Conservation (phyloP, 2,113 vertebrate species). For the Nibea albiflora region DNA sequence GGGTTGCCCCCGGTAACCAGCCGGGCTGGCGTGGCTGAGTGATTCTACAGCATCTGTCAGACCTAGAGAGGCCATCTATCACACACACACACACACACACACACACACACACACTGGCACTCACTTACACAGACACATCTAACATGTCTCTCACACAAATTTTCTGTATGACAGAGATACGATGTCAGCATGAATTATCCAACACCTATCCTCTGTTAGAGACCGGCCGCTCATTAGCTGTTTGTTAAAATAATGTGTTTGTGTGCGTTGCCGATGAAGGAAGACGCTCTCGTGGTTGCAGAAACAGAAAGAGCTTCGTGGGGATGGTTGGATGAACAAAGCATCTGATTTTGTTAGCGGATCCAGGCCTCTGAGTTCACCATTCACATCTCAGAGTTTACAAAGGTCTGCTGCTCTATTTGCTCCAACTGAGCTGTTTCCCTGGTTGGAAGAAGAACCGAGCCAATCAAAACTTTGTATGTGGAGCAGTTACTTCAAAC, state of each 20-base stretch:
- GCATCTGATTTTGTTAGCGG: not conserved
- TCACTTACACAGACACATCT: constrained; percentile 14
- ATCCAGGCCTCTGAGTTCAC: not conserved
- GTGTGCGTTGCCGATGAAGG: not conserved
- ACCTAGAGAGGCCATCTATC: constrained; percentile 88
- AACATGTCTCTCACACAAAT: constrained; percentile 77
- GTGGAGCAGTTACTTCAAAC: too few relatives aligned
- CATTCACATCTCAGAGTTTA: not conserved
- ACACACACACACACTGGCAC: constrained; percentile 49
- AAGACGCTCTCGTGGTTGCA: not conserved
- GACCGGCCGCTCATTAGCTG: not conserved
- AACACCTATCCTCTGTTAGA: constrained; percentile 54
- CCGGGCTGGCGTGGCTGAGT: constrained; percentile 83
- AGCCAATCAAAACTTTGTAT: not conserved
- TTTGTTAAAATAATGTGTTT: too few relatives aligned
- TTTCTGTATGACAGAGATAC: constrained; percentile 83
- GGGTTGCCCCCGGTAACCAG: constrained; percentile 87
- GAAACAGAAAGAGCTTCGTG: not conserved
- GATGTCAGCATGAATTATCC: constrained; percentile 85
- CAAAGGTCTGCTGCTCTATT: not conserved
- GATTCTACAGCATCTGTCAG: constrained; percentile 92
- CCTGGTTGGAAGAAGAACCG: not conserved
- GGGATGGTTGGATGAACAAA: not conserved
- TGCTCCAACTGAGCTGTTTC: not conserved
- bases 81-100: constrained; percentile 56